Evolutionary conservation across 2,113 vertebrate species (phyloP).

Genomic region (Pluvialis apricaria): DNA sequence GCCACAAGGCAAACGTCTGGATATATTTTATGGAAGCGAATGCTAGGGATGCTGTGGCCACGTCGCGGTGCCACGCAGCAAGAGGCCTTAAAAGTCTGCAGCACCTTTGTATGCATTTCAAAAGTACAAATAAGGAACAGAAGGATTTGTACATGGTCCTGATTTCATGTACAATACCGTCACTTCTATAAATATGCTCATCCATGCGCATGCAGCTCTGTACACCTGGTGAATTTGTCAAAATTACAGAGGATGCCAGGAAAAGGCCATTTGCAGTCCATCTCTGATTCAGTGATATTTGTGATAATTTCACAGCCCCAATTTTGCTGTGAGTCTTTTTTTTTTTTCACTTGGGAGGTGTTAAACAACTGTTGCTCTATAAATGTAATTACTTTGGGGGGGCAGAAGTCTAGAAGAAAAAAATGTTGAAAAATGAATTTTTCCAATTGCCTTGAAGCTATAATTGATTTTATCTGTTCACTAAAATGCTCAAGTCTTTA

Average conservation of each 20-base stretch:
- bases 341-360: background rate
- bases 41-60: background rate
- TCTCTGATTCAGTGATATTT: background rate
- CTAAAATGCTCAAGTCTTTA: background rate
- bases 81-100: background rate
- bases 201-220: background rate
- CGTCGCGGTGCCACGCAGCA: accelerated
- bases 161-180: background rate
- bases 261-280: background rate
- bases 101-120: background rate
- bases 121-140: background rate
- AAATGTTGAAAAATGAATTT: background rate
- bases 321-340: background rate
- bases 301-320: background rate
- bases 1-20: background rate
- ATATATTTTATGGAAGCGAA: background rate
- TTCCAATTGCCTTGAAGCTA: background rate
- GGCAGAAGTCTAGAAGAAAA: background rate
- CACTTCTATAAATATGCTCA: background rate
- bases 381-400: background rate
- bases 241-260: background rate
- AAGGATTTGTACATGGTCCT: background rate
- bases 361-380: background rate
- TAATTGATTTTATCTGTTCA: background rate
- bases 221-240: background rate